phyloP scores from a whole-genome alignment of 2,888 invertebrate genomes.

The Plebejus argus region DNA sequence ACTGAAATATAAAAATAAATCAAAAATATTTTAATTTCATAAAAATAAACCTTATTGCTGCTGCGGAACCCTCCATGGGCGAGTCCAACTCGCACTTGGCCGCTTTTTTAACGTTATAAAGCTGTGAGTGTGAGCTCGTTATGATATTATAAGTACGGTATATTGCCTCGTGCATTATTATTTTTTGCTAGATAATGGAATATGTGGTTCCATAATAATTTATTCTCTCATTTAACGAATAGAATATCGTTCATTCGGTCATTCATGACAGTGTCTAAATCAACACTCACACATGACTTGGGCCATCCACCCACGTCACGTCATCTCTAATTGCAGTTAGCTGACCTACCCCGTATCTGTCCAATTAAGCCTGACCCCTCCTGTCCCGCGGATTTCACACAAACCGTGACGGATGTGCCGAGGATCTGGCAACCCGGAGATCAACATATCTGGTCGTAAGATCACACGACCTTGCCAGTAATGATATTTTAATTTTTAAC shows the following conservation, averaged over 20 bases:
- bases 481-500: constrained; percentile 6
- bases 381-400: constrained; percentile 38
- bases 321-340: constrained; percentile 65
- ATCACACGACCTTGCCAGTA: constrained; percentile 10
- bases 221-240: background rate
- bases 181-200: too few relatives aligned
- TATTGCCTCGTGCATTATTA: too few relatives aligned
- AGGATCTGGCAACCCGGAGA: constrained; percentile 27
- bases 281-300: constrained; percentile 32
- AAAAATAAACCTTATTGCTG: too few relatives aligned
- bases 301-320: constrained; percentile 50
- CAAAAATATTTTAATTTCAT: too few relatives aligned
- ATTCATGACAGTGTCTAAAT: too few relatives aligned
- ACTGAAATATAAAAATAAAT: too few relatives aligned
- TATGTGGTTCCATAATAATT: too few relatives aligned
- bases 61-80: too few relatives aligned
- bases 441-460: constrained; percentile 36
- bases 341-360: constrained; percentile 53
- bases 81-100: too few relatives aligned
- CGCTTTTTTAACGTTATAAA: background rate
- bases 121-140: background rate
- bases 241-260: too few relatives aligned
- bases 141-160: background rate
- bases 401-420: constrained; percentile 36
- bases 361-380: constrained; percentile 48